Evolutionary conservation across 1,140 invertebrate species (phyloP).

Genomic region (Mizuhopecten yessoensis): DNA sequence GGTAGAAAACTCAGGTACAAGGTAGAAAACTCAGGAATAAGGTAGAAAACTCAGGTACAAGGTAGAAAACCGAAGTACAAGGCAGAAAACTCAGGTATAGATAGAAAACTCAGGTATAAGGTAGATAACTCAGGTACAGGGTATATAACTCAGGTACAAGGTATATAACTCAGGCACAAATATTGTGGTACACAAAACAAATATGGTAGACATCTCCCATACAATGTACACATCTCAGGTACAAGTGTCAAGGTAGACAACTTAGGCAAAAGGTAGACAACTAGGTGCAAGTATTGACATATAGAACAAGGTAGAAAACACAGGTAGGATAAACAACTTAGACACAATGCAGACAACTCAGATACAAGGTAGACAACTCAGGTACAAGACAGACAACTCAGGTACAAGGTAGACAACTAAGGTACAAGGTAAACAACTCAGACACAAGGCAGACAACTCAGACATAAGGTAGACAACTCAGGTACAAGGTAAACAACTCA

Average conservation of each 20-base stretch:
- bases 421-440: no score
- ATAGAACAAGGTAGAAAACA: background rate
- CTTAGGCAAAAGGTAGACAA: background rate
- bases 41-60: background rate
- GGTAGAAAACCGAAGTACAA: background rate
- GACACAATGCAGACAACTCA: slow-evolving; percentile 70
- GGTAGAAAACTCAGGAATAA: background rate
- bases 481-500: no score
- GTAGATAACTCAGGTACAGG: background rate
- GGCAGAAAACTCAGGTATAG: slow-evolving; percentile 81
- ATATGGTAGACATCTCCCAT: background rate
- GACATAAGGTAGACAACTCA: no score
- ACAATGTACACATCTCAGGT: background rate
- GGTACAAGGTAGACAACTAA: no score
- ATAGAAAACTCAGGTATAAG: background rate
- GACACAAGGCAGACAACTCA: no score
- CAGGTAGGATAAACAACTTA: background rate
- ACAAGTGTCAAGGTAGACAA: background rate
- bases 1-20: background rate
- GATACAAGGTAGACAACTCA: slow-evolving; percentile 60
- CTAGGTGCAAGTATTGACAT: background rate
- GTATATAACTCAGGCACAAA: background rate
- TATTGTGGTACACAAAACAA: background rate
- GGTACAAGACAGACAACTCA: no score
- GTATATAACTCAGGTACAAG: background rate